Percentiles rank a stretch among this genome's conserved stretches.
phyloP scores from a whole-genome alignment of 2,888 invertebrate genomes.

The Ophion obscuratus region DNA sequence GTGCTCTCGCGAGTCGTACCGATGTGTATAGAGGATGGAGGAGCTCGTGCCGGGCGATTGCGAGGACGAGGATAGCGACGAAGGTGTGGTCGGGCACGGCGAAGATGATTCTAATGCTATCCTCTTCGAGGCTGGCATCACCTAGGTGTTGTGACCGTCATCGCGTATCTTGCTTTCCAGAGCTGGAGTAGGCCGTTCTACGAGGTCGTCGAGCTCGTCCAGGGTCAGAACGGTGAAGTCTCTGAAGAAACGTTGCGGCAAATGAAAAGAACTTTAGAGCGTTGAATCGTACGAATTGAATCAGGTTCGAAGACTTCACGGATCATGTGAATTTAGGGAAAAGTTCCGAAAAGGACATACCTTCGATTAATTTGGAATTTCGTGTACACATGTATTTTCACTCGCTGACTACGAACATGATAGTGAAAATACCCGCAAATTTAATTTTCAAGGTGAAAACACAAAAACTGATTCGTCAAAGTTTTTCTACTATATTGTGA shows the following conservation, averaged over 20 bases:
- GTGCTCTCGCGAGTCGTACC: conserved; percentile 81
- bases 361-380: too few species aligned
- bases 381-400: too few species aligned
- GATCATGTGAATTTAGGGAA: too few species aligned
- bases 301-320: too few species aligned
- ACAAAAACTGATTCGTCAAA: too few species aligned
- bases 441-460: too few species aligned
- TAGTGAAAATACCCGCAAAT: too few species aligned
- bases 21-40: conserved; percentile 82
- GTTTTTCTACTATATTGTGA: too few species aligned
- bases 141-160: conserved; percentile 81
- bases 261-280: not conserved
- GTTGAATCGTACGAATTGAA: too few species aligned
- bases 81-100: conserved; percentile 79
- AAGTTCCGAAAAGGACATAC: too few species aligned
- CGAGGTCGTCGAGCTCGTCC: conserved; percentile 86
- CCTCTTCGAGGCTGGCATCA: conserved; percentile 79
- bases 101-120: conserved; percentile 76
- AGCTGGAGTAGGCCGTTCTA: conserved; percentile 84
- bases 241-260: conserved; percentile 52
- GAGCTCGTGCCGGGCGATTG: conserved; percentile 80
- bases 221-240: conserved; percentile 85
- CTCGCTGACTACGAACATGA: too few species aligned
- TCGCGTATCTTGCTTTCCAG: conserved; percentile 85
- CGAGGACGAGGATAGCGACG: conserved; percentile 80